Conservation (phyloP, 2,797 vertebrate species). For the Pantherophis alleghaniensis region DNA sequence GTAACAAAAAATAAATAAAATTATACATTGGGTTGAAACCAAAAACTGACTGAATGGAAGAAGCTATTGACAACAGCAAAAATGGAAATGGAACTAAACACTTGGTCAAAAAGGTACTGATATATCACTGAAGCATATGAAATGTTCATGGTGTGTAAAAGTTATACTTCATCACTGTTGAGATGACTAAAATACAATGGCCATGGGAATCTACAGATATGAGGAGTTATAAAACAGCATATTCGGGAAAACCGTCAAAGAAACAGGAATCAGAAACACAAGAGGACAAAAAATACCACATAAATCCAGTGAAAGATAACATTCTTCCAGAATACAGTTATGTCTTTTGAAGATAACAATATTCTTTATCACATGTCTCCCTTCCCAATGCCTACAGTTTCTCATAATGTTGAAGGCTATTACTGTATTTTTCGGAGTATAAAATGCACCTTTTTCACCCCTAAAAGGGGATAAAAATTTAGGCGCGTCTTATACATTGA, state of each 20-base stretch:
- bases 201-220: neutral
- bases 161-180: neutral
- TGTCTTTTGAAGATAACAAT: neutral
- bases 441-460: too few relatives aligned
- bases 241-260: neutral
- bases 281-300: neutral
- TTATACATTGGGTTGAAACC: neutral
- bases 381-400: neutral
- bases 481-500: too few relatives aligned
- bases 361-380: neutral
- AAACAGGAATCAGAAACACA: neutral
- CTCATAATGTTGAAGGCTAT: neutral
- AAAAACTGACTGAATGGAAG: neutral
- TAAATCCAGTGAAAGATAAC: neutral
- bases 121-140: neutral
- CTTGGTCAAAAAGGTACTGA: neutral
- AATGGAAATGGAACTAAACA: neutral
- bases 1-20: neutral
- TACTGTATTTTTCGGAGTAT: too few relatives aligned
- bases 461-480: too few relatives aligned
- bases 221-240: neutral
- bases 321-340: neutral
- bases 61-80: neutral
- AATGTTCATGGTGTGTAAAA: neutral
- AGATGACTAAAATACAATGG: neutral